phyloP scores from a whole-genome alignment of 2,797 vertebrate genomes.

The Centroberyx gerrardi region DNA sequence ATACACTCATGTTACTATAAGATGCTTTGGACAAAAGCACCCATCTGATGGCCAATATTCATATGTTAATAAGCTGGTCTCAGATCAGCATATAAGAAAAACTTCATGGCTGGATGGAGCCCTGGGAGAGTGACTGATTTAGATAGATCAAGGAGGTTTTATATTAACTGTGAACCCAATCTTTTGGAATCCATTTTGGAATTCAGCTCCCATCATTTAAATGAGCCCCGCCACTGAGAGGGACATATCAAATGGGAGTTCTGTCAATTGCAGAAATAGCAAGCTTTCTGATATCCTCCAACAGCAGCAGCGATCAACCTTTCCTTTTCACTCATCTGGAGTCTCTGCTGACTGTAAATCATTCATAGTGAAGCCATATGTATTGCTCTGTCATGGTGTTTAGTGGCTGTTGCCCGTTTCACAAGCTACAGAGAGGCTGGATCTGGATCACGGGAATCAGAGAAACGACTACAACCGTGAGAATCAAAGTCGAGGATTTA shows the following conservation, averaged over 20 bases:
- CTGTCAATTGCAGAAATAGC: conserved; percentile 26
- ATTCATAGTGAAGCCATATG: conserved; percentile 43
- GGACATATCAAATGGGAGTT: conserved; percentile 25
- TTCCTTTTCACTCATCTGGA: conserved; percentile 12
- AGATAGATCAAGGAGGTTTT: too few relatives aligned
- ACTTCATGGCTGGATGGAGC: too few relatives aligned
- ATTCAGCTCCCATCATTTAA: too few relatives aligned
- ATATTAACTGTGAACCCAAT: too few relatives aligned
- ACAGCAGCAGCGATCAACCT: background rate
- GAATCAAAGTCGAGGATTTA: conserved; percentile 17
- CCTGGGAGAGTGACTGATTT: too few relatives aligned
- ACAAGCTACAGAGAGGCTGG: conserved; percentile 5
- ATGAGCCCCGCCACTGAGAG: background rate
- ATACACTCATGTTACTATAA: too few relatives aligned
- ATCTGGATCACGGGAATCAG: background rate
- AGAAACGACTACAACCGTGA: background rate
- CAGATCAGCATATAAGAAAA: too few relatives aligned
- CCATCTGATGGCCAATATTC: too few relatives aligned
- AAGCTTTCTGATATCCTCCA: conserved; percentile 20
- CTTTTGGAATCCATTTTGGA: too few relatives aligned
- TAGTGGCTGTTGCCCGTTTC: conserved; percentile 31
- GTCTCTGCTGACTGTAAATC: conserved; percentile 37
- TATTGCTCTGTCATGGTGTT: conserved; percentile 19
- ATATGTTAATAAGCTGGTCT: too few relatives aligned
- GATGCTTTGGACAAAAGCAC: too few relatives aligned